phyloP scores from a whole-genome alignment of 2,113 vertebrate species.

The Mellivora capensis region DNA sequence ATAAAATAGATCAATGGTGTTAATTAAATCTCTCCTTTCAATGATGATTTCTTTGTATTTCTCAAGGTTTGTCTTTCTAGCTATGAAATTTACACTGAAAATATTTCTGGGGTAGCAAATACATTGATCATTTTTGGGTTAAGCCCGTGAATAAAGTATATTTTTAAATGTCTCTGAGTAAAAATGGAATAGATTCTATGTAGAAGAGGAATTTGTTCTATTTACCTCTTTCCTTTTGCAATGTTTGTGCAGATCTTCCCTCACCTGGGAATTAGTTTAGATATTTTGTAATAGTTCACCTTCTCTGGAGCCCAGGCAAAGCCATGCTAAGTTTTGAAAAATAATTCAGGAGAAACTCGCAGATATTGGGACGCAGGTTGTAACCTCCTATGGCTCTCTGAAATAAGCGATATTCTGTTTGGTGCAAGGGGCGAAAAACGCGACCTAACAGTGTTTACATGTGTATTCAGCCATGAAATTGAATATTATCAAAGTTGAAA shows the following conservation, averaged over 20 bases:
- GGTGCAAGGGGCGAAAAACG: conserved; percentile 26
- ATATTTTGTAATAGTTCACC: not conserved
- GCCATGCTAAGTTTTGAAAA: not conserved
- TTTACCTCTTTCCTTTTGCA: not conserved
- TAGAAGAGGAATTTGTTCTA: not conserved
- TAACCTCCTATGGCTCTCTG: not conserved
- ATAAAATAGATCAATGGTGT: not conserved
- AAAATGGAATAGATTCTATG: not conserved
- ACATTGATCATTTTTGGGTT: not conserved
- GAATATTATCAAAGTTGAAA: conserved; percentile 67
- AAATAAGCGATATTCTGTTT: conserved; percentile 19
- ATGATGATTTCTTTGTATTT: not conserved
- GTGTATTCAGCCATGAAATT: conserved; percentile 78
- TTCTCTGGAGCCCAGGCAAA: not conserved
- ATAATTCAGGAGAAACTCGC: not conserved
- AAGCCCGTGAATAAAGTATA: not conserved
- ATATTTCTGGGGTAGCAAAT: not conserved
- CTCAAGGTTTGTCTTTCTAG: not conserved
- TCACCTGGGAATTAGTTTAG: not conserved
- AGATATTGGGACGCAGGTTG: not conserved
- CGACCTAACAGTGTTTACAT: conserved; percentile 59
- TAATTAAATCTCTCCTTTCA: not conserved
- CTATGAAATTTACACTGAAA: not conserved
- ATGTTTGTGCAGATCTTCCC: not conserved
- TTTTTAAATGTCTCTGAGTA: not conserved